phyloP scores from a whole-genome alignment of 2,888 invertebrate genomes.

The Oscheius sp. region DNA sequence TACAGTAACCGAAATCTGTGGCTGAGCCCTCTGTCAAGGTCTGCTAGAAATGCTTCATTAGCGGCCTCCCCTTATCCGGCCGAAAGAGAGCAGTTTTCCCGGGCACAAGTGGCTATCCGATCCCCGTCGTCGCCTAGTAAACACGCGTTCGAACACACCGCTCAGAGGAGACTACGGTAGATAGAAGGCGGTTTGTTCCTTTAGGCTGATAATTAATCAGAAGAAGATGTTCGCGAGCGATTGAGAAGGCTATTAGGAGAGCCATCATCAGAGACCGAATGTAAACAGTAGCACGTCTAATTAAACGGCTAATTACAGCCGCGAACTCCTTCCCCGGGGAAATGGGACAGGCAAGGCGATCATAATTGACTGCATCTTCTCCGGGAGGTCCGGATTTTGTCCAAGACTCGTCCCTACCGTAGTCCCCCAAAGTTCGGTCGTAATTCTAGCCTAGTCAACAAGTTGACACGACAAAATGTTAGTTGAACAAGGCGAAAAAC shows the following conservation, averaged over 20 bases:
- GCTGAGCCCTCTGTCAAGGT: too few relatives aligned
- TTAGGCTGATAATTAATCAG: slow-evolving; percentile 22
- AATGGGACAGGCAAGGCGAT: slow-evolving; percentile 26
- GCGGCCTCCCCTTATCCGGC: slow-evolving; percentile 8
- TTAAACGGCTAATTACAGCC: slow-evolving; percentile 34
- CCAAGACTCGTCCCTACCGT: background rate
- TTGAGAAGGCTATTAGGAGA: background rate
- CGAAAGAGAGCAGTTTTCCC: slow-evolving; percentile 25
- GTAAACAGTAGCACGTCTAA: slow-evolving; percentile 35
- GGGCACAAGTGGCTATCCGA: slow-evolving; percentile 36
- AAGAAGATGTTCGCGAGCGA: slow-evolving; percentile 1
- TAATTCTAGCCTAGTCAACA: background rate
- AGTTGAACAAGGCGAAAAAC: too few relatives aligned
- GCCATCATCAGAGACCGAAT: slow-evolving; percentile 26
- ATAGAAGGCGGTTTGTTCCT: background rate
- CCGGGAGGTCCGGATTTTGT: background rate
- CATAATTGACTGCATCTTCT: slow-evolving; percentile 24
- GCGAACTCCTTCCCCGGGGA: slow-evolving; percentile 24
- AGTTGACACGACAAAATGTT: background rate
- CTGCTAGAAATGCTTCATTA: slow-evolving; percentile 34
- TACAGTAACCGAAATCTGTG: too few relatives aligned
- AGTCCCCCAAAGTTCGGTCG: background rate
- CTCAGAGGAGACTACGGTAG: slow-evolving; percentile 22
- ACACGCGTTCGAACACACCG: slow-evolving; percentile 28
- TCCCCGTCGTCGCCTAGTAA: slow-evolving; percentile 36